These are phyloP conservation scores for Drosophila paucipuncta DNA, from an alignment of 2,888 invertebrate species.

Conservation along the genomic window DNA sequence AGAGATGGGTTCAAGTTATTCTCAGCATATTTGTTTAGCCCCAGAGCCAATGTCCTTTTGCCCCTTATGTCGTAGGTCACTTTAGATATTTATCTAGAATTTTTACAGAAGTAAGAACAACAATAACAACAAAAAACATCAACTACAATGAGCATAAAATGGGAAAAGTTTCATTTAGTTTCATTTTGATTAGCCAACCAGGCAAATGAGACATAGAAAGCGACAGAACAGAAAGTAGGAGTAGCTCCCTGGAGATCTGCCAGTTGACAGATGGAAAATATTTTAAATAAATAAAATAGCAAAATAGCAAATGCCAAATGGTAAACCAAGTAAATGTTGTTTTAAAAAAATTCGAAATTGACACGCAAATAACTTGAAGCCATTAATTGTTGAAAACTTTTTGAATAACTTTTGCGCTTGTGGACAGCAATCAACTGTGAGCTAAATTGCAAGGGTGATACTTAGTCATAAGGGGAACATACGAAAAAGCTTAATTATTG, in stretches of 20 bases:
- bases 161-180: slow-evolving; percentile 55
- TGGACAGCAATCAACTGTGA: slow-evolving; percentile 13
- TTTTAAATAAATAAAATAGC: slow-evolving; percentile 23
- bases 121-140: slow-evolving; percentile 17
- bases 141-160: slow-evolving; percentile 39
- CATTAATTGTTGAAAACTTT: slow-evolving; percentile 53
- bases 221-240: not conserved
- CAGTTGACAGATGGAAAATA: slow-evolving; percentile 37
- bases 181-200: slow-evolving; percentile 55
- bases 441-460: slow-evolving; percentile 2
- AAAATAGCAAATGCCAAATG: slow-evolving; percentile 29
- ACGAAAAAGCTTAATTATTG: not conserved
- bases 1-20: slow-evolving; percentile 33
- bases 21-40: slow-evolving; percentile 32
- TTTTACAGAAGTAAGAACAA: slow-evolving; percentile 31
- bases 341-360: slow-evolving; percentile 38
- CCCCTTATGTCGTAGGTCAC: slow-evolving; percentile 40
- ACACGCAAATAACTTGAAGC: slow-evolving; percentile 26
- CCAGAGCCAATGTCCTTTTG: slow-evolving; percentile 34
- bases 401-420: slow-evolving; percentile 23
- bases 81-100: slow-evolving; percentile 55
- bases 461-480: not conserved
- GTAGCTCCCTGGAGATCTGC: slow-evolving; percentile 20
- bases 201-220: not conserved
- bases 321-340: slow-evolving; percentile 25